Base-by-base conservation (phyloP, 2,797 vertebrate species). In the Agapornis canus region DNA sequence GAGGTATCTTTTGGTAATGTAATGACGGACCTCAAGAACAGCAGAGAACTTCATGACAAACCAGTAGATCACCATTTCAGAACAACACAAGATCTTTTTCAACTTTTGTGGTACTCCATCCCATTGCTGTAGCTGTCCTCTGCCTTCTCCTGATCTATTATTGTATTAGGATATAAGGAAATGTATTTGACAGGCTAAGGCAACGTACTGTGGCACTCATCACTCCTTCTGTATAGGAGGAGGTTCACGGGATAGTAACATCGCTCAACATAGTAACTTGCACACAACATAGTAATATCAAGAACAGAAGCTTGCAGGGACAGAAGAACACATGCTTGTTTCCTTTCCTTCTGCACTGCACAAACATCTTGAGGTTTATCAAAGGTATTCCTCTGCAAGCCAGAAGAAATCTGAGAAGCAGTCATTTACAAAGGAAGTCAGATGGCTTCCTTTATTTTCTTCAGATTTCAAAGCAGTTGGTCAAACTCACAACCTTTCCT, bases 361-460 rank as follows among this genome's bases (percentile, higher is more conserved):
- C 27, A 63, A 71, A 22, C 35, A 80, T 68, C 79, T 68, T 78
- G 87, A 89, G 82, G 91, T 94, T 94, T 94, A 91, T 94, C 82
- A 90, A 83, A 92, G 76, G 76, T 92, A 91, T 69, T 95, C 85
- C 92, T 87, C 89, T 61, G 57, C 39, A 88, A 90, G 57, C 65
- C 81, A 84, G 51, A 70, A 47, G 84, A 89, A 87, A 94, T 90
- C 63, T 49, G 39, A 61, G 79, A 66, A 26, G 61, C 48, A 63
- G 43, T 18, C 40, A 56, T 80, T 87, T 29, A 52, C 54, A 65
- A 90, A 86, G 35, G 64, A 89, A 94, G 68, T 40, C 63, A 77
- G 64, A 73, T 6, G 45, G 51, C 21, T 95, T 93, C 87, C 84
- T 85, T 60, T 13, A 79, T 70, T 89, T 91, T 75, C 60, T 80